Conservation (phyloP, 1,140 invertebrate species). For the Leptinotarsa texana region DNA sequence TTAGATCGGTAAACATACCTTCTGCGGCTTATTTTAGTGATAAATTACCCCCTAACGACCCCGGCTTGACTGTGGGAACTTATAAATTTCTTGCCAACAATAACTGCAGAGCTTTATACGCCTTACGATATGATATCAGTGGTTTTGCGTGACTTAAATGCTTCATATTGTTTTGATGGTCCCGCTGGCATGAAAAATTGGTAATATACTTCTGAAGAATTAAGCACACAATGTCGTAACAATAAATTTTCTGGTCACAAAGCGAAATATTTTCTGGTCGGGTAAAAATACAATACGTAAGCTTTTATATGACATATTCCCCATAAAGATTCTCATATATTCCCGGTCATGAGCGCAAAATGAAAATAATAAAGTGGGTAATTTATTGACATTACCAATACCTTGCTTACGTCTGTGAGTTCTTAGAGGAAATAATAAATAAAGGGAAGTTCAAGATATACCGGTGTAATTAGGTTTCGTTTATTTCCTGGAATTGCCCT, state of each 20-base stretch:
- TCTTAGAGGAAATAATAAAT: neutral
- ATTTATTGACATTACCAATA: conserved; percentile 29
- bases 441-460: neutral
- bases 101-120: neutral
- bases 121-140: neutral
- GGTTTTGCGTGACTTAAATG: conserved; percentile 26
- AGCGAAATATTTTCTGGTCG: conserved; percentile 27
- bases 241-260: conserved; percentile 31
- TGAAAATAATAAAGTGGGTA: conserved; percentile 33
- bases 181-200: conserved; percentile 19
- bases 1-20: neutral
- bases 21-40: neutral
- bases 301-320: conserved; percentile 33
- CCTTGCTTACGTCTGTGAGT: conserved; percentile 12
- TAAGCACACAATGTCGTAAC: conserved; percentile 29
- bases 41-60: neutral
- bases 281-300: conserved; percentile 29
- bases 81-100: neutral
- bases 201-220: conserved; percentile 33
- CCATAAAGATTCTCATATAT: conserved; percentile 27
- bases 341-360: conserved; percentile 22
- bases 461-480: conserved; percentile 2
- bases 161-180: conserved; percentile 27
- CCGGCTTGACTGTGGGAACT: neutral
- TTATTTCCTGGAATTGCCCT: neutral